phyloP scores from a whole-genome alignment of 1,140 invertebrate genomes.

The Cyclargus thomasi region DNA sequence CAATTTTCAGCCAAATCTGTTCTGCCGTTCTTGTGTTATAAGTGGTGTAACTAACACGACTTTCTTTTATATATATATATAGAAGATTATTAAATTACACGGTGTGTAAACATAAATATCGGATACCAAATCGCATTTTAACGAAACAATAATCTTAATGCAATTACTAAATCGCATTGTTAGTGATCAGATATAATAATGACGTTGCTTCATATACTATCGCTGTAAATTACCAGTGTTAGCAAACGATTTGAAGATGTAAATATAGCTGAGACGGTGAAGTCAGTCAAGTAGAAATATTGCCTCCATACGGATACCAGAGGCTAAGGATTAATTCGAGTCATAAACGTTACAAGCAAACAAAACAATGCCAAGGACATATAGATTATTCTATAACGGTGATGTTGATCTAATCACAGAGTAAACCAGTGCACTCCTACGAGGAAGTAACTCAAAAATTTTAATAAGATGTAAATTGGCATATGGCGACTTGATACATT shows the following conservation, averaged over 20 bases:
- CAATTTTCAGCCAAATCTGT: no score
- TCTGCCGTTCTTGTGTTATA: no score
- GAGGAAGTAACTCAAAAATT: not conserved
- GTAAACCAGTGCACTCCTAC: not conserved
- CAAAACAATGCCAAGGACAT: not conserved
- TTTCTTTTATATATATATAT: no score
- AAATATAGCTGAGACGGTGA: constrained; percentile 45
- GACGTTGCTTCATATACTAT: not conserved
- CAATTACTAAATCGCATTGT: constrained; percentile 1
- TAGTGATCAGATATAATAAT: constrained; percentile 1
- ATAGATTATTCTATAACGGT: not conserved
- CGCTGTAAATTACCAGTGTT: constrained; percentile 3
- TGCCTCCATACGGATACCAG: not conserved
- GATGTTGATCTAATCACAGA: not conserved
- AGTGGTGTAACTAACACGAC: no score
- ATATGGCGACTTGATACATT: not conserved
- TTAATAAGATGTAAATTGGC: not conserved
- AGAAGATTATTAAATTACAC: not conserved
- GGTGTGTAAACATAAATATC: not conserved
- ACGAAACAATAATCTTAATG: not conserved
- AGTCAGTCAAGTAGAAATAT: constrained; percentile 33
- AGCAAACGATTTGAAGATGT: constrained; percentile 26
- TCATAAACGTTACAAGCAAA: not conserved
- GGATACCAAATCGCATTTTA: not conserved
- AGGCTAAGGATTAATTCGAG: not conserved